These are phyloP conservation scores for Falco biarmicus DNA, from an alignment of 2,797 vertebrate species.

Conservation along the genomic window DNA sequence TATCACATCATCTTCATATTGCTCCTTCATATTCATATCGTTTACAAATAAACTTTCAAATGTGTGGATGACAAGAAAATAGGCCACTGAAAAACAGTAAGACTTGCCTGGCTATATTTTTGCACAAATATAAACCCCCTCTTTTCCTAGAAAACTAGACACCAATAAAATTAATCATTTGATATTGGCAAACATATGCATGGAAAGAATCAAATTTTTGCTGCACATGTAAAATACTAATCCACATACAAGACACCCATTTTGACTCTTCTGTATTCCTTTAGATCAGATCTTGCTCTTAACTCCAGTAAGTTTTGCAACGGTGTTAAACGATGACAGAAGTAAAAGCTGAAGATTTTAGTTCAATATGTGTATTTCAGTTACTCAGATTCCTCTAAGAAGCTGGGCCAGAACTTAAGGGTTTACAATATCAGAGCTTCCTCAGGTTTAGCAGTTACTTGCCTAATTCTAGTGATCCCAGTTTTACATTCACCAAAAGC, in stretches of 20 bases:
- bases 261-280: neutral
- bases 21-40: neutral
- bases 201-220: neutral
- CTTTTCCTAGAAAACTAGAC: neutral
- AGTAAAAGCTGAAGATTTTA: neutral
- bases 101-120: neutral
- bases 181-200: neutral
- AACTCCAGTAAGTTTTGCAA: neutral
- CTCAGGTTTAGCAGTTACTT: constrained; percentile 31
- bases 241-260: neutral
- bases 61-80: neutral
- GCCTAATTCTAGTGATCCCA: constrained; percentile 81
- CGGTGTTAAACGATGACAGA: neutral
- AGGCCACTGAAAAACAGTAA: neutral
- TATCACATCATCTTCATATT: neutral
- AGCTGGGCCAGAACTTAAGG: neutral
- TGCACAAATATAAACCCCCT: neutral
- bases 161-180: neutral
- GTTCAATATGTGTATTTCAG: neutral
- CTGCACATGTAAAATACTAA: neutral
- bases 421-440: neutral
- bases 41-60: neutral
- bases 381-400: neutral
- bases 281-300: neutral
- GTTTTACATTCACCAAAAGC: constrained; percentile 73